Conservation (phyloP, 2,113 vertebrate genomes). For the Nothobranchius furzeri region DNA sequence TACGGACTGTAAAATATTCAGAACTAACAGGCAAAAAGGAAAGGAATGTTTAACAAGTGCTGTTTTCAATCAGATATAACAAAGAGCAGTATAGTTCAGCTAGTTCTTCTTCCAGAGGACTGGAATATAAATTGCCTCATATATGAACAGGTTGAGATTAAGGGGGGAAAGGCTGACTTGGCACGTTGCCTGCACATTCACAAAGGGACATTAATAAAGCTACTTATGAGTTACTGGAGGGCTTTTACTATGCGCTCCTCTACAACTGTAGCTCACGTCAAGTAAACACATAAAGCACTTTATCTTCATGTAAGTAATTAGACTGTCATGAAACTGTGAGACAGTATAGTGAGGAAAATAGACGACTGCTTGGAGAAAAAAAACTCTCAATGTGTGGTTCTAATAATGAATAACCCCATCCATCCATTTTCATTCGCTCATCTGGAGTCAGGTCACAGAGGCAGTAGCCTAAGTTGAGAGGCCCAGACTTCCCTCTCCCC, state of each 20-base stretch:
- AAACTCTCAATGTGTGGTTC: too few relatives aligned
- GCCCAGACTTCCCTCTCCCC: too few relatives aligned
- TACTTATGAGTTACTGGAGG: slow-evolving; percentile 30
- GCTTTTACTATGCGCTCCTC: slow-evolving; percentile 24
- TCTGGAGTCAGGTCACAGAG: too few relatives aligned
- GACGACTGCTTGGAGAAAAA: not conserved
- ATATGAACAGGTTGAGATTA: slow-evolving; percentile 28
- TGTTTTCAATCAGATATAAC: slow-evolving; percentile 39
- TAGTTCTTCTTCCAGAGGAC: slow-evolving; percentile 39
- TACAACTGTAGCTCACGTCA: slow-evolving; percentile 26
- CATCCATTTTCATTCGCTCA: too few relatives aligned
- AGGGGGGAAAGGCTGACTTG: slow-evolving; percentile 50
- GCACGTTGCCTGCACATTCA: slow-evolving; percentile 42
- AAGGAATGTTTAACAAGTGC: slow-evolving; percentile 9
- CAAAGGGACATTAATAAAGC: slow-evolving; percentile 64
- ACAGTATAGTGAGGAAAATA: slow-evolving; percentile 6
- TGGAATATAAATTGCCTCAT: slow-evolving; percentile 22
- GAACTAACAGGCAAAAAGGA: slow-evolving; percentile 22
- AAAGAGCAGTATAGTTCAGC: slow-evolving; percentile 26
- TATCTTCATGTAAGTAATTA: slow-evolving; percentile 41
- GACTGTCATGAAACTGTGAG: slow-evolving; percentile 11
- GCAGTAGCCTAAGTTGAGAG: too few relatives aligned
- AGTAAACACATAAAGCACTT: slow-evolving; percentile 40
- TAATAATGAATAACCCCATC: too few relatives aligned
- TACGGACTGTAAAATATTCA: slow-evolving; percentile 15